Evolutionary conservation across 2,888 invertebrate genomes (phyloP).

Genomic region (Campoplex capitator): DNA sequence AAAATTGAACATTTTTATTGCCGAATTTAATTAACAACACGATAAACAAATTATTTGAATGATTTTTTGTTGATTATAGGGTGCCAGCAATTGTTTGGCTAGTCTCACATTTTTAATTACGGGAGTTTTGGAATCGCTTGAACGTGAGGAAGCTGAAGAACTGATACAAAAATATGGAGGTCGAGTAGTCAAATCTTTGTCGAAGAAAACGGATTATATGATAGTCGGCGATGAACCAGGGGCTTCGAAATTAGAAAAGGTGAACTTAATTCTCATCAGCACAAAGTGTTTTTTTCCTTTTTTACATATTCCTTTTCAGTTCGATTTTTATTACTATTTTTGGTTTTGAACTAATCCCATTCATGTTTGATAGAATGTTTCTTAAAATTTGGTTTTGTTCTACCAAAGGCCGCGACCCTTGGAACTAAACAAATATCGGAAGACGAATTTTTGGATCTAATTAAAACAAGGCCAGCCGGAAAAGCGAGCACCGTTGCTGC

Average conservation of each 20-base stretch:
- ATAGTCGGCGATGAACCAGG: constrained; percentile 95
- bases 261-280: constrained; percentile 52
- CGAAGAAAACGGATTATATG: constrained; percentile 93
- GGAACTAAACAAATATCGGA: constrained; percentile 92
- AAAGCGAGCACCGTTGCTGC: constrained; percentile 70
- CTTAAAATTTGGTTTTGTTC: background rate
- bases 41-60: background rate
- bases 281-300: background rate
- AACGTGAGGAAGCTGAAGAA: constrained; percentile 91
- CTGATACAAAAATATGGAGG: constrained; percentile 93
- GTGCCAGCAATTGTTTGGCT: constrained; percentile 89
- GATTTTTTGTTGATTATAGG: constrained; percentile 85
- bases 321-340: background rate
- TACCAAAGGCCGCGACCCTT: constrained; percentile 86
- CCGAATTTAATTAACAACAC: too few species aligned
- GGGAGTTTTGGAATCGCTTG: constrained; percentile 95
- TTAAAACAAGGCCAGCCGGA: constrained; percentile 87
- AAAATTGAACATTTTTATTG: too few species aligned
- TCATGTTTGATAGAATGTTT: background rate
- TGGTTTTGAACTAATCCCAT: background rate
- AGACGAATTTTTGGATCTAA: constrained; percentile 93
- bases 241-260: constrained; percentile 92
- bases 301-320: constrained; percentile 4
- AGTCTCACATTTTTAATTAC: constrained; percentile 91
- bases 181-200: constrained; percentile 89